Evolutionary conservation across 2,113 vertebrate genomes (phyloP).

Genomic region (Oceanites oceanicus): DNA sequence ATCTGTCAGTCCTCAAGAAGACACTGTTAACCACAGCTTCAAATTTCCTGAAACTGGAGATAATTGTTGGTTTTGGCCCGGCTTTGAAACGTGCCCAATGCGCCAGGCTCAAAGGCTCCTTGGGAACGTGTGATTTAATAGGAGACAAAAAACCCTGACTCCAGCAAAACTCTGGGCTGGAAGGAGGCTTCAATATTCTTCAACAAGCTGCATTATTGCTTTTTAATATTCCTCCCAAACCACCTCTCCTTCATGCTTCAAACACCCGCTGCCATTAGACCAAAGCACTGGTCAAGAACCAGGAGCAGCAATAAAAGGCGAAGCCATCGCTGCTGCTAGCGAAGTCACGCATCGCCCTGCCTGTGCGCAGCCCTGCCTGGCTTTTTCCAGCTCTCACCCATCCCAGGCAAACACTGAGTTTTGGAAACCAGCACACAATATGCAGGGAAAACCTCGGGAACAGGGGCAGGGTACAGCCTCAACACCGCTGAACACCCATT

Average conservation of each 20-base stretch:
- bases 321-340: background rate
- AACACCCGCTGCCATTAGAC: fast-evolving
- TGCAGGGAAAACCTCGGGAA: background rate
- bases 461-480: background rate
- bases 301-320: background rate
- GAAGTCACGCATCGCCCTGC: fast-evolving
- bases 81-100: background rate
- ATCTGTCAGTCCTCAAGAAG: conserved; percentile 7
- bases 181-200: background rate
- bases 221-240: background rate
- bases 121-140: background rate
- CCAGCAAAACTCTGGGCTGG: background rate
- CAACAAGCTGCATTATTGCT: background rate
- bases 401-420: background rate
- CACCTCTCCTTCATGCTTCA: background rate
- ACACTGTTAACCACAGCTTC: conserved; percentile 1
- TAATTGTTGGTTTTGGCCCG: conserved; percentile 32
- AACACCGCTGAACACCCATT: fast-evolving
- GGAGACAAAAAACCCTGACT: background rate
- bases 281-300: background rate
- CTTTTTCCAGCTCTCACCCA: background rate
- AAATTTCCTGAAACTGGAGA: conserved; percentile 45
- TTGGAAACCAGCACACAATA: fast-evolving
- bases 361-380: background rate
- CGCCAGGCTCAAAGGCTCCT: background rate